Conservation (phyloP, 2,797 vertebrate species). For the Chelon labrosus region DNA sequence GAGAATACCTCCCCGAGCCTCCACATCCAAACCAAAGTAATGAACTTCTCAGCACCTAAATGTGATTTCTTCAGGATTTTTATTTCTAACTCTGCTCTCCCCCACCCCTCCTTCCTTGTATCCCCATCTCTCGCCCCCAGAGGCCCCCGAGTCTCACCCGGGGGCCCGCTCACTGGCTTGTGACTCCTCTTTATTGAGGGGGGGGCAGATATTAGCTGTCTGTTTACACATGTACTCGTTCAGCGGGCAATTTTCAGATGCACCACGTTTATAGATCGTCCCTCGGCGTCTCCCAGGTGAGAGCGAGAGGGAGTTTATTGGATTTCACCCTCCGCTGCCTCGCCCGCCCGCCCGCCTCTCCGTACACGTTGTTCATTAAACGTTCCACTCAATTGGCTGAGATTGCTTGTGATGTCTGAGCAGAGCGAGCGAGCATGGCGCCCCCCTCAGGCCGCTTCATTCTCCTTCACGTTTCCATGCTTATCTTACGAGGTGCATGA, state of each 20-base stretch:
- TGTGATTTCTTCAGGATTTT: constrained; percentile 31
- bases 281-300: constrained; percentile 75
- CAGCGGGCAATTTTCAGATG: constrained; percentile 77
- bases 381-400: constrained; percentile 80
- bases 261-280: constrained; percentile 80
- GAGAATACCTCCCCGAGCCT: not conserved
- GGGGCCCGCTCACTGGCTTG: constrained; percentile 65
- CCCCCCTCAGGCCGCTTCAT: constrained; percentile 64
- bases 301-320: constrained; percentile 79
- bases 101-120: not conserved
- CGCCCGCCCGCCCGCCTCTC: constrained; percentile 53
- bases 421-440: constrained; percentile 55
- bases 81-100: not conserved
- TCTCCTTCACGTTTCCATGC: constrained; percentile 27
- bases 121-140: constrained; percentile 30
- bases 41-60: constrained; percentile 30
- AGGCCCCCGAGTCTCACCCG: constrained; percentile 33
- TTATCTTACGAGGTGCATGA: constrained; percentile 20
- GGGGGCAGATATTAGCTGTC: constrained; percentile 77
- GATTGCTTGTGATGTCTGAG: constrained; percentile 71
- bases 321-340: constrained; percentile 80
- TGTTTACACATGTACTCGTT: constrained; percentile 83
- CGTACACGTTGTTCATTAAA: constrained; percentile 81
- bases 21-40: constrained; percentile 1
- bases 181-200: constrained; percentile 78